These are phyloP conservation scores for Sebastes kiyomatsui DNA, from an alignment of 2,797 vertebrate genomes.

Conservation along the genomic window DNA sequence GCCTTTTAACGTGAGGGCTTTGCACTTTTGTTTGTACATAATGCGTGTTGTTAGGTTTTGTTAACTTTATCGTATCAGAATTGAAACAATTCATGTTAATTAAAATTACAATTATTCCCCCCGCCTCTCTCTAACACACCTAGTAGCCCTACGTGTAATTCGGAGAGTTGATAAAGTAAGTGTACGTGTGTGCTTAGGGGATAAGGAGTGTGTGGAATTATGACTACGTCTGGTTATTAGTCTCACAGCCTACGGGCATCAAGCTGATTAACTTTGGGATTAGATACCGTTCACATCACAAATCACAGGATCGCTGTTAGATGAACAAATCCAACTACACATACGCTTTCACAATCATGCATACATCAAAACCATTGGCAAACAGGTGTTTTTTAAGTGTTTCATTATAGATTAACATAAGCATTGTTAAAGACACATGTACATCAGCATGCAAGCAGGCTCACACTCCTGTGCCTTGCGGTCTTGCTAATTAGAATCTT, in stretches of 20 bases:
- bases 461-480: constrained; percentile 3
- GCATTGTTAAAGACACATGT: background rate
- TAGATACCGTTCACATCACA: background rate
- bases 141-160: constrained; percentile 16
- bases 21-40: constrained; percentile 4
- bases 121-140: background rate
- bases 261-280: constrained; percentile 39
- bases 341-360: background rate
- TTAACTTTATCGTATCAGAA: constrained; percentile 19
- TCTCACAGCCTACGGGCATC: constrained; percentile 11
- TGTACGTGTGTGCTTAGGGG: constrained; percentile 11
- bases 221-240: constrained; percentile 40
- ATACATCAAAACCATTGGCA: background rate
- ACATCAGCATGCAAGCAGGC: constrained; percentile 4
- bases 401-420: background rate
- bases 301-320: background rate
- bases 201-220: constrained; percentile 22
- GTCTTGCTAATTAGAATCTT: constrained; percentile 36
- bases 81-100: constrained; percentile 34
- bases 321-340: background rate
- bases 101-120: constrained; percentile 22
- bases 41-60: constrained; percentile 13
- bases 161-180: constrained; percentile 33
- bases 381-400: background rate
- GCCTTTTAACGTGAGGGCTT: background rate